Conservation (phyloP, 1,140 invertebrate species). For the Drosophila eugracilis region DNA sequence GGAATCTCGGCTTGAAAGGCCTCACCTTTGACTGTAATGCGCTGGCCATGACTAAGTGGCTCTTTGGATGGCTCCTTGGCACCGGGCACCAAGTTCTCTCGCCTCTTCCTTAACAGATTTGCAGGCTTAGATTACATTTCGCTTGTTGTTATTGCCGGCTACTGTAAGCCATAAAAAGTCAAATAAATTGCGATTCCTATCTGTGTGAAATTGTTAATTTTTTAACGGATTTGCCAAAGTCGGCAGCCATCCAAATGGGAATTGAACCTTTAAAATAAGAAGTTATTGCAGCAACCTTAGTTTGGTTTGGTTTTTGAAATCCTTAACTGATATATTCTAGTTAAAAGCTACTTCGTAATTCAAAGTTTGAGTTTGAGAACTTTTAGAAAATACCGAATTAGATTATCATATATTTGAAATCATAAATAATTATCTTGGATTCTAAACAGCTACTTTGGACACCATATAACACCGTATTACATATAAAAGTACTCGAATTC, state of each 20-base stretch:
- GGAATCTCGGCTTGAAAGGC: slow-evolving; percentile 31
- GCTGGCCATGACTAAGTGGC: slow-evolving; percentile 70
- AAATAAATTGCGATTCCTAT: slow-evolving; percentile 55
- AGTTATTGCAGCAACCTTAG: not conserved
- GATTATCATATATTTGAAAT: not conserved
- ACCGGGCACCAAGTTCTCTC: slow-evolving; percentile 23
- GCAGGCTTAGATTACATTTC: slow-evolving; percentile 47
- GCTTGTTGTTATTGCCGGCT: slow-evolving; percentile 26
- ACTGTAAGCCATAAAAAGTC: slow-evolving; percentile 51
- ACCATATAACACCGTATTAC: slow-evolving; percentile 10
- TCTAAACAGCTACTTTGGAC: slow-evolving; percentile 1
- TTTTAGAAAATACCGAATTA: not conserved
- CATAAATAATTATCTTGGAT: not conserved
- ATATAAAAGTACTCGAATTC: slow-evolving; percentile 67
- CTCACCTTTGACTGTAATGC: slow-evolving; percentile 63
- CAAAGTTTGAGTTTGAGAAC: too few species aligned
- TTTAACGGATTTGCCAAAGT: slow-evolving; percentile 32
- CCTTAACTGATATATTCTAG: too few species aligned
- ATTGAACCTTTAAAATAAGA: not conserved
- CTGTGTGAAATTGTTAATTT: slow-evolving; percentile 60
- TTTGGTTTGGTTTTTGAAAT: not conserved
- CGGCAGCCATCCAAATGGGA: not conserved
- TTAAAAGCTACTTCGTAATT: too few species aligned
- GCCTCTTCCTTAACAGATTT: slow-evolving; percentile 31
- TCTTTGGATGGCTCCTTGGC: slow-evolving; percentile 27